These are phyloP conservation scores for Saimiri boliviensis DNA, from an alignment of 2,113 vertebrate species.

Conservation along the genomic window DNA sequence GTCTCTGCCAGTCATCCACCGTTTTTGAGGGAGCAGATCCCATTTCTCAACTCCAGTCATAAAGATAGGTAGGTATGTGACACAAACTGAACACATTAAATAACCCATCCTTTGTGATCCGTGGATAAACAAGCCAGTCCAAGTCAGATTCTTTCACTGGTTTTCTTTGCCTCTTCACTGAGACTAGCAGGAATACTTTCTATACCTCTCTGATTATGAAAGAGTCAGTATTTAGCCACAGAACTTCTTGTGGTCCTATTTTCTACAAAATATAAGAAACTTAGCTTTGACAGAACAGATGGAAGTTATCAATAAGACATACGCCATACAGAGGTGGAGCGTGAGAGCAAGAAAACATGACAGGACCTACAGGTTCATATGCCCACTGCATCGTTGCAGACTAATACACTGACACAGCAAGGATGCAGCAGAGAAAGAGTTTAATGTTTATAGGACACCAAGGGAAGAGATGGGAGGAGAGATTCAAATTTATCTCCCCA, in stretches of 20 bases:
- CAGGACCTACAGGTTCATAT: no score
- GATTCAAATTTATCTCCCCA: no score
- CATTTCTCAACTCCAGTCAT: neutral
- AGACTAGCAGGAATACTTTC: fast-evolving
- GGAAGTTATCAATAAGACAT: neutral
- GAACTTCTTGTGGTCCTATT: neutral
- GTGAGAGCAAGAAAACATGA: no score
- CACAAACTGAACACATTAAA: neutral
- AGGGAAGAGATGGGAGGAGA: no score
- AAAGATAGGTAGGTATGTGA: neutral
- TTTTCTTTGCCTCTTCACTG: neutral
- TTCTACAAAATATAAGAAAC: neutral
- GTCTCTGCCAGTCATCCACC: neutral
- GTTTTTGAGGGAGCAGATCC: neutral
- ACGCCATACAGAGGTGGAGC: neutral
- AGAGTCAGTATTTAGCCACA: neutral
- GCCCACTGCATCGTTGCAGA: no score
- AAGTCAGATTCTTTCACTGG: neutral
- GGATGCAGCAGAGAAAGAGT: no score
- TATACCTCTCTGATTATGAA: no score
- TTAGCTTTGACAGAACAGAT: neutral
- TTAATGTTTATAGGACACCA: no score
- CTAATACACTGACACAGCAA: no score
- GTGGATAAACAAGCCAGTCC: neutral
- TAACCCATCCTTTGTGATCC: no score